Base-by-base conservation (phyloP, 2,797 vertebrate genomes). In the Sebastes alutus region DNA sequence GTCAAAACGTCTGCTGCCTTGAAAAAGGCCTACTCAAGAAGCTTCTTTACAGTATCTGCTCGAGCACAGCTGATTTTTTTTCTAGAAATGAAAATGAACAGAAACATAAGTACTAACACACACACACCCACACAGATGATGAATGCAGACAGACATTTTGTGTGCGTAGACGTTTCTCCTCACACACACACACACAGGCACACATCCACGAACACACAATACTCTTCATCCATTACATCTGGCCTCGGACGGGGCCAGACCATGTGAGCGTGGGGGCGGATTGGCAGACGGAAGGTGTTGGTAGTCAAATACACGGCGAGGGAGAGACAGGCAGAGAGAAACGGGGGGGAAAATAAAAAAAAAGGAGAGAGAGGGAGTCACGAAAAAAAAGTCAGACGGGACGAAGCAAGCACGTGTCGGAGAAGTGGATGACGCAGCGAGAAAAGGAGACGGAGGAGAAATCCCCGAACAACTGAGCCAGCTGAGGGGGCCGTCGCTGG, bases 191-290 rank as follows among this genome's bases (percentile, higher is more conserved):
- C 67, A 49, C 58, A 29, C 63, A 38, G 71, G 73, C 74, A 78
- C 54, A 72, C 66, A 32, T 58, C 54, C 81, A 79, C 46, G 55
- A 29, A 80, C 84, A 54, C 81, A 80, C 68, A 67, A 14, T 72
- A 20, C 72, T 76, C 75, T 80, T 83, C 84, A 81, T 88, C 82
- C 87, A n/a, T 84, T 81, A 88, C 89, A 92, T 90, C 88, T 90
- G 89, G 85, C 72, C 72, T 62, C 33, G 54, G 85, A 78, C 7
- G 16, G n/a, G 60, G 70, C 67, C 84, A 59, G 83, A 75, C 32
- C 90, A 81, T 85, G 89, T 89, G 91, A 92, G 89, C 1, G 85
- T 5, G 88, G 89, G 82, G 91, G 93, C 63, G 90, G 88, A 7
- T 79, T 92, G 92, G 90, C 91, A 89, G 84, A 64, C 71, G 0